Conservation (phyloP, 1,140 invertebrate genomes). For the Campoletis sonorensis region DNA sequence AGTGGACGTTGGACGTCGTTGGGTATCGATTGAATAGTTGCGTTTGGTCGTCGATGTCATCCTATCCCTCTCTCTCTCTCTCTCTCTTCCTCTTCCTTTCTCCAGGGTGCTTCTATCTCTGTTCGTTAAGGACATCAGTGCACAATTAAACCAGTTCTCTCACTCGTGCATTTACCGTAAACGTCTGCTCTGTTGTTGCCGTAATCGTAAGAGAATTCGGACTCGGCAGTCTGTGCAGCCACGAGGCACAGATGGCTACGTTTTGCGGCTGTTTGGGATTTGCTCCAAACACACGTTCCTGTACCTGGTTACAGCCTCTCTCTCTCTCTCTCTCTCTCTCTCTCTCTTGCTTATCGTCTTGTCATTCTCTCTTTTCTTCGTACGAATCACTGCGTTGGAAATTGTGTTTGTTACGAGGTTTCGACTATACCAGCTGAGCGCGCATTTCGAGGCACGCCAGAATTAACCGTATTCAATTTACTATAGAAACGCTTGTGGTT, state of each 20-base stretch:
- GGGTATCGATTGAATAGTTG: slow-evolving; percentile 18
- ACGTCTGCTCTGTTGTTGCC: neutral
- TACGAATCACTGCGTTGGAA: slow-evolving; percentile 5
- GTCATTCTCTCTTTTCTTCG: neutral
- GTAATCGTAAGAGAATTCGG: slow-evolving; percentile 31
- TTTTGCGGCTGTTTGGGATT: neutral
- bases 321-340: neutral
- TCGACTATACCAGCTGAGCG: neutral
- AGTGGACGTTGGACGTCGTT: neutral
- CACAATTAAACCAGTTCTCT: slow-evolving; percentile 32
- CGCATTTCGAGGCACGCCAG: slow-evolving; percentile 1
- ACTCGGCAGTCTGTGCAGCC: slow-evolving; percentile 11
- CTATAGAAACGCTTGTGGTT: slow-evolving; percentile 18
- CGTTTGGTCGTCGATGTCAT: slow-evolving; percentile 31
- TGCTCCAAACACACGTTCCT: slow-evolving; percentile 13
- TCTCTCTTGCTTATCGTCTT: neutral
- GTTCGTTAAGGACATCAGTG: slow-evolving; percentile 17
- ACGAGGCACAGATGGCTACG: neutral
- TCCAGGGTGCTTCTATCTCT: no score
- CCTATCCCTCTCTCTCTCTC: neutral
- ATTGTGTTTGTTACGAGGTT: slow-evolving; percentile 19
- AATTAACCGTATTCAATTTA: slow-evolving; percentile 36
- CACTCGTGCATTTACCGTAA: neutral
- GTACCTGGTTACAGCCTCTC: neutral
- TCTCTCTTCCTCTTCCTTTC: neutral